A percentile compares a stretch with the other conserved stretches of the same genome.
Evolutionary conservation across 1,140 invertebrate genomes (phyloP).

Genomic region (Nasonia longicornis): DNA sequence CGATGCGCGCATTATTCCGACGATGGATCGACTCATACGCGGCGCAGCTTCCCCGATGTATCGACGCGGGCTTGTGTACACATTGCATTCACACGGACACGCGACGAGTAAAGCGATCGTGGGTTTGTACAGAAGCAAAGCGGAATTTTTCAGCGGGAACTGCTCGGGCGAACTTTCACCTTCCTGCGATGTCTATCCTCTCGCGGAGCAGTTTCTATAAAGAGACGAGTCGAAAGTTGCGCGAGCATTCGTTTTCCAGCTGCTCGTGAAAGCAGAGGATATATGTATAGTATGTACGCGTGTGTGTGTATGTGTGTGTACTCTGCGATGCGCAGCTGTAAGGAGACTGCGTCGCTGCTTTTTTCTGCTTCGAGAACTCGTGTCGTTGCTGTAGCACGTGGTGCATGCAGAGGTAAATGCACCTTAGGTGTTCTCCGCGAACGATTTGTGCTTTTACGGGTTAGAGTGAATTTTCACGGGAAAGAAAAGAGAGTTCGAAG

Average conservation of each 20-base stretch:
- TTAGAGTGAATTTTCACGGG: no score
- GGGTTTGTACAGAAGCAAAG: background rate
- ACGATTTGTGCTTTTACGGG: no score
- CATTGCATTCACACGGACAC: no score
- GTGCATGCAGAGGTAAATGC: background rate
- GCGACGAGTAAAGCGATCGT: background rate
- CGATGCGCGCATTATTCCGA: no score
- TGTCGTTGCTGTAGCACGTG: constrained; percentile 1
- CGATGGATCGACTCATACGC: no score
- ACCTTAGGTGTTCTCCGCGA: background rate
- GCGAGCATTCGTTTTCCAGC: constrained; percentile 54
- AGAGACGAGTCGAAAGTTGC: constrained; percentile 33
- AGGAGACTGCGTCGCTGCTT: background rate
- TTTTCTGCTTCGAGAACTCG: background rate
- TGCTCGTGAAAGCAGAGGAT: constrained; percentile 58
- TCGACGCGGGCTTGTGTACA: background rate
- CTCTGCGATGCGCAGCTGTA: background rate
- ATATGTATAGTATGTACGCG: background rate
- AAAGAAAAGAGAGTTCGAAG: no score
- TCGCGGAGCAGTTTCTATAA: constrained; percentile 7
- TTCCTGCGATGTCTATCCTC: constrained; percentile 41
- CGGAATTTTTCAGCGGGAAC: constrained; percentile 45
- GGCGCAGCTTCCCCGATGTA: background rate
- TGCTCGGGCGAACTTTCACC: constrained; percentile 58
- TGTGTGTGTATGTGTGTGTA: background rate